Evolutionary conservation across 1,140 invertebrate species (phyloP), one percentile per base, ranked within the genome.

Genomic region (Armadillidium nasatum): DNA sequence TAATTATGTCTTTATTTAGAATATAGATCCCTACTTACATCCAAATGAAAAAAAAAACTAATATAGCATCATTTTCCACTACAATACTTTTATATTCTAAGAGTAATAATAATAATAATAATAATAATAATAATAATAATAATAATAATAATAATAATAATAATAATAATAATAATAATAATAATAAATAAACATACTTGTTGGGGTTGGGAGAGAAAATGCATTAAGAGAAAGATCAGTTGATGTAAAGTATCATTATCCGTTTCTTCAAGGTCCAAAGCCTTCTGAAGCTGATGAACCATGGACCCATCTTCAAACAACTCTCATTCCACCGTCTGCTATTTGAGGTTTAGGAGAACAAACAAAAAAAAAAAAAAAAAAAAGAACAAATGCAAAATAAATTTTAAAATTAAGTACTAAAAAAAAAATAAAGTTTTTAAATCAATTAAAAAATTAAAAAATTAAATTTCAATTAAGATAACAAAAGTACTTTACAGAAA

Each of bases 201-300:
- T 83, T 90, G 90, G 66, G 88, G 87, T 80, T 92, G 87, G 0
- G 93, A 94, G 81, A 95, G 86, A 84, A 95, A 95, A 86, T 97
- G 96, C 92, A 99, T 97, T 3, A 99, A 88, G 9, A 99, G 88
- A 83, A 97, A 95, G 2, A 98, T 91, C n/a, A 98, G 86, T 21
- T 98, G 87, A 85, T 98, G 96, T 78, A 96, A 94, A 0, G 97
- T 97, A 86, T 98, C 95, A 82, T 93, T 90, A 83, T 99, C 97
- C 21, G 93, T 89, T 84, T 98, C 96, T 84, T 98, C 95, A 73
- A 95, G 86, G 82, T 99, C 96, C 72, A 97, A 91, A 6, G 96
- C 92, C 84, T 76, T 72, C 74, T 80, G 79, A 15, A 80, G 74
- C 70, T 78, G 77, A 50, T 80, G 79, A 19, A 80, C 77, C 71